phyloP scores from a whole-genome alignment of 2,888 invertebrate genomes.

The Trilocha varians region DNA sequence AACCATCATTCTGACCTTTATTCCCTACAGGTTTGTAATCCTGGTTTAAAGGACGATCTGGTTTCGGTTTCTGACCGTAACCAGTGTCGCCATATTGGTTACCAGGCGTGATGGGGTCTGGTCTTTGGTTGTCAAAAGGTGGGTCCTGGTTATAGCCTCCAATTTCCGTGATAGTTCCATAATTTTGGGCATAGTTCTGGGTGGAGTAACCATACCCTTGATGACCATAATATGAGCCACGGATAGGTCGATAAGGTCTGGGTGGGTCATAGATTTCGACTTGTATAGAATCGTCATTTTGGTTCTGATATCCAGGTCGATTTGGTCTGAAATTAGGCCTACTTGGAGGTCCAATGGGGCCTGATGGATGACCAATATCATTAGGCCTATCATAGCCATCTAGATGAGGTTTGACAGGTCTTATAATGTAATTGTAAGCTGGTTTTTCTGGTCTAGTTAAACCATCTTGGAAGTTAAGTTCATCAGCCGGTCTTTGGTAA shows the following conservation, averaged over 20 bases:
- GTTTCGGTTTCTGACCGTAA: constrained; percentile 10
- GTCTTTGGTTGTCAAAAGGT: constrained; percentile 10
- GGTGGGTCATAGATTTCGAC: constrained; percentile 58
- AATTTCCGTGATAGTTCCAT: constrained; percentile 24
- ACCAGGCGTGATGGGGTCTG: constrained; percentile 14
- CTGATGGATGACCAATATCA: constrained; percentile 17
- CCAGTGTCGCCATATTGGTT: constrained; percentile 4
- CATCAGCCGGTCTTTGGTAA: constrained; percentile 36
- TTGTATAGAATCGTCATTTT: constrained; percentile 47
- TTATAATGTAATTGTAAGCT: constrained; percentile 44
- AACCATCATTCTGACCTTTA: not conserved
- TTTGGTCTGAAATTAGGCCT: constrained; percentile 24
- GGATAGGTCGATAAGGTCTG: constrained; percentile 39
- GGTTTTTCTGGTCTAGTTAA: constrained; percentile 36
- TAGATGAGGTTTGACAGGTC: constrained; percentile 43
- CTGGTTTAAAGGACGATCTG: not conserved
- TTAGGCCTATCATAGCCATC: constrained; percentile 14
- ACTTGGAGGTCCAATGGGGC: constrained; percentile 26
- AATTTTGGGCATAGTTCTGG: constrained; percentile 31
- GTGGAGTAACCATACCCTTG: constrained; percentile 36
- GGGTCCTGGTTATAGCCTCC: constrained; percentile 13
- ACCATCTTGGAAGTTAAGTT: constrained; percentile 39
- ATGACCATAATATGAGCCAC: constrained; percentile 18
- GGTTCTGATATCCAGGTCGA: constrained; percentile 27
- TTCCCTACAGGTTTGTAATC: not conserved